Base-by-base conservation (phyloP, 2,797 vertebrate genomes). In the Miichthys miiuy region DNA sequence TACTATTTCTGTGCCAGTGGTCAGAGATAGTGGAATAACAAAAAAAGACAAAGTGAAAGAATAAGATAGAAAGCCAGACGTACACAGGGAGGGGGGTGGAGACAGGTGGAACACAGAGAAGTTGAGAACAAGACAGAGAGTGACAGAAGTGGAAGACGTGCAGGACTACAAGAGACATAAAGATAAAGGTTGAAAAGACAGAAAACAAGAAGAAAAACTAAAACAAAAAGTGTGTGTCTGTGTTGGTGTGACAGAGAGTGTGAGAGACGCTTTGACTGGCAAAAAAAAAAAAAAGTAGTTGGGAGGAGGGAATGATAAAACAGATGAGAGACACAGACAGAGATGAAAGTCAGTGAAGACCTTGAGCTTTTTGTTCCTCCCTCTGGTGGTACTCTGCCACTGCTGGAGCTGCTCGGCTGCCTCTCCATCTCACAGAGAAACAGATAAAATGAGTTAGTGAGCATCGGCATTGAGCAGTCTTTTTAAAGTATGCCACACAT, bases 321-420 rank as follows among this genome's bases (percentile, higher is more conserved):
- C 64, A 77, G 58, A 48, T 20, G 20, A 30, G 46, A 70, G 75
- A 80, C n/a, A 63, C 44, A 80, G 52, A 58, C 20, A 61, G 55
- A 72, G 77, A 84, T 86, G 83, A 88, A 88, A 88, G 79, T 51
- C 44, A 11, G 38, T 1, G 56, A 94, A 90, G 83, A 97, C 97
- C 93, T 97, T 97, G 9, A 97, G 94, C 83, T 87, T 97, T 96
- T 81, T 96, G 96, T 27, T 96, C 92, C 96, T 96, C 81, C 96
- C 93, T 57, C 82, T 90, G 25, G 97, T 93, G 0, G 91, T 93
- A 64, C 94, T 92, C 27, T 91, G 93, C 87, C 95, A 95, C 73
- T 94, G 95, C 70, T 95, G 95, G 69, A 97, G 91, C 89, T 96
- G 96, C n/a, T 97, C 91, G 0, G 89, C 90, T 0, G 96, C 95